These are phyloP conservation scores for Aegypius monachus DNA, from an alignment of 2,113 vertebrate genomes.

Conservation along the genomic window DNA sequence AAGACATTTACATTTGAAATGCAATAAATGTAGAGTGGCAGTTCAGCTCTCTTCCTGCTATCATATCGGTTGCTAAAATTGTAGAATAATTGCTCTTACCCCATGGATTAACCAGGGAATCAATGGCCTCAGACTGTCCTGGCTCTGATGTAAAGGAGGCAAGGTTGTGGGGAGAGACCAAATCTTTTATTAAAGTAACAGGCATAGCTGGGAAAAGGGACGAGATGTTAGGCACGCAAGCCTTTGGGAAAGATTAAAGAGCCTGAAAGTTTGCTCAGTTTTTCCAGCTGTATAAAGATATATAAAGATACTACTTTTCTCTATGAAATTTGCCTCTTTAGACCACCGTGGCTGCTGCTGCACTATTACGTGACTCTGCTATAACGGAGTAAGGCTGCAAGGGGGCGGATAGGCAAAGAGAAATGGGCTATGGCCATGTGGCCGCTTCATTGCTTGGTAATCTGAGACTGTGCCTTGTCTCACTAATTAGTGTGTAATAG, in stretches of 20 bases:
- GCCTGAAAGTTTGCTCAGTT: not conserved
- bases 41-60: not conserved
- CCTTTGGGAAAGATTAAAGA: not conserved
- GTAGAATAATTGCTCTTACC: not conserved
- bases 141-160: not conserved
- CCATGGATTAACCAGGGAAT: not conserved
- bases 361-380: not conserved
- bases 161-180: not conserved
- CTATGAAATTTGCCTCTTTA: not conserved
- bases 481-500: constrained; percentile 63
- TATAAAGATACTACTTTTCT: not conserved
- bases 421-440: not conserved
- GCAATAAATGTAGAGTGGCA: not conserved
- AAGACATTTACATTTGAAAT: constrained; percentile 17
- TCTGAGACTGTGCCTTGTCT: not conserved
- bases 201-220: not conserved
- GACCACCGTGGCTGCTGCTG: not conserved
- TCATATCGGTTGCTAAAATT: not conserved
- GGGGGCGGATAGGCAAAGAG: not conserved
- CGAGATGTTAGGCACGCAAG: not conserved
- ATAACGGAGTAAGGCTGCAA: not conserved
- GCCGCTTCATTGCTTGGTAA: not conserved
- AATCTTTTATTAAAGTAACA: constrained; percentile 14
- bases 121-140: not conserved
- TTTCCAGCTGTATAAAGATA: not conserved